Percentiles rank a stretch among this genome's conserved stretches.
Conservation (phyloP, 2,113 vertebrate species). For the Tor tambroides region DNA sequence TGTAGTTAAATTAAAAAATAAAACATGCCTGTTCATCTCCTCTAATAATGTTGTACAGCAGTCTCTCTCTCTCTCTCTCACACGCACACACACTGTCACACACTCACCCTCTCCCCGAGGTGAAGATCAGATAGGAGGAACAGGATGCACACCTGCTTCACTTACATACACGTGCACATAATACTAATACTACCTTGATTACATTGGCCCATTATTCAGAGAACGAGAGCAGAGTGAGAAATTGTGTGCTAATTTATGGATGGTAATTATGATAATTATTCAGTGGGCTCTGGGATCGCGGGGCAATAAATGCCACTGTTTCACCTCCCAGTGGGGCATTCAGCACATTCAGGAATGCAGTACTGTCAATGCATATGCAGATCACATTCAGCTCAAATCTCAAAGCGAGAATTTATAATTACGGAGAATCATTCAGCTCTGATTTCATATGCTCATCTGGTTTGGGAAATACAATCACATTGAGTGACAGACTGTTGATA, state of each 20-base stretch:
- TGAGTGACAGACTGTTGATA: conserved; percentile 2
- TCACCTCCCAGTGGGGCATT: conserved; percentile 48
- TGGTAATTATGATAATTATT: conserved; percentile 56
- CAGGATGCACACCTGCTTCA: conserved; percentile 17
- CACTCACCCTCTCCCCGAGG: neutral
- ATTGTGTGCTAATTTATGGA: conserved; percentile 56
- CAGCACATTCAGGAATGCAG: conserved; percentile 34
- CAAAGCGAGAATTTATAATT: conserved; percentile 29
- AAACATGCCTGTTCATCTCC: conserved; percentile 38
- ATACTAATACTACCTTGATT: conserved; percentile 19
- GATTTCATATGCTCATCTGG: conserved; percentile 30
- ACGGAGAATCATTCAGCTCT: neutral
- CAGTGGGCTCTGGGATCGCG: conserved; percentile 30
- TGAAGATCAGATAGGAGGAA: conserved; percentile 1
- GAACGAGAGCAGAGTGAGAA: conserved; percentile 17
- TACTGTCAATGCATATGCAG: conserved; percentile 44
- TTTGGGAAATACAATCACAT: conserved; percentile 30
- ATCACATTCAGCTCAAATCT: conserved; percentile 30
- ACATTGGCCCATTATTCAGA: conserved; percentile 25
- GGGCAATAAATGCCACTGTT: conserved; percentile 44
- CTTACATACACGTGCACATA: neutral
- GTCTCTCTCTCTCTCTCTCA: neutral
- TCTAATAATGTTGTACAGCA: conserved; percentile 25
- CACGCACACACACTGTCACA: conserved; percentile 4
- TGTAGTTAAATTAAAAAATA: conserved; percentile 67